A percentile compares a stretch with the other conserved stretches of the same genome.
phyloP scores from a whole-genome alignment of 2,113 vertebrate genomes.

The Anguilla rostrata region DNA sequence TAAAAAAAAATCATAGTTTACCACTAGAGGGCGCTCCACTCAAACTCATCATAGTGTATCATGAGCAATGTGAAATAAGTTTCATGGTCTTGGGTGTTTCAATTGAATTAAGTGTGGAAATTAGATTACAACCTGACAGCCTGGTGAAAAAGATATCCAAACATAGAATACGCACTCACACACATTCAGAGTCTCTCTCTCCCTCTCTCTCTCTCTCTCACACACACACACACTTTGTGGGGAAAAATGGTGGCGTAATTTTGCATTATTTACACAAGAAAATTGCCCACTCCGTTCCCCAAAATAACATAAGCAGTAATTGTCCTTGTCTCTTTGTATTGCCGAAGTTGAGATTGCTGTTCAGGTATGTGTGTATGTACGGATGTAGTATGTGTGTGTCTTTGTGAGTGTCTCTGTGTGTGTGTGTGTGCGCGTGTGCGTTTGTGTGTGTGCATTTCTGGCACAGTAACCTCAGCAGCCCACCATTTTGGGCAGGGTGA shows the following conservation, averaged over 20 bases:
- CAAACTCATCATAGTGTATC: conserved; percentile 16
- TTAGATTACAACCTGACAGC: neutral
- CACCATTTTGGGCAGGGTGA: neutral
- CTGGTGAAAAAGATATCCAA: neutral
- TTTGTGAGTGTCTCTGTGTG: too few species aligned
- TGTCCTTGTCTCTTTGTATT: too few species aligned
- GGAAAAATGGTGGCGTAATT: too few species aligned
- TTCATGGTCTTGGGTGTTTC: conserved; percentile 50
- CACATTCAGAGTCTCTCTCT: neutral
- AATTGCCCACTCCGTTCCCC: too few species aligned
- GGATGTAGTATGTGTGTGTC: neutral
- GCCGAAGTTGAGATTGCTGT: too few species aligned
- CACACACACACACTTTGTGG: too few species aligned
- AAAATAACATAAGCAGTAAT: too few species aligned
- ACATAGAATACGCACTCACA: neutral
- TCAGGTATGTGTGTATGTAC: too few species aligned
- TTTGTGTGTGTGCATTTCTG: neutral
- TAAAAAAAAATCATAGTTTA: neutral
- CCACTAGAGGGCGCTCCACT: conserved; percentile 57
- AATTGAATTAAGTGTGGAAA: conserved; percentile 36
- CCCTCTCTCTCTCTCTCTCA: neutral
- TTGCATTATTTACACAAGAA: too few species aligned
- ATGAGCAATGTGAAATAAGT: neutral
- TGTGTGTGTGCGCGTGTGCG: too few species aligned
- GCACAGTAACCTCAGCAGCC: neutral